These are phyloP conservation scores for Drosophila busckii DNA, from an alignment of 1,140 invertebrate species.

Conservation along the genomic window DNA sequence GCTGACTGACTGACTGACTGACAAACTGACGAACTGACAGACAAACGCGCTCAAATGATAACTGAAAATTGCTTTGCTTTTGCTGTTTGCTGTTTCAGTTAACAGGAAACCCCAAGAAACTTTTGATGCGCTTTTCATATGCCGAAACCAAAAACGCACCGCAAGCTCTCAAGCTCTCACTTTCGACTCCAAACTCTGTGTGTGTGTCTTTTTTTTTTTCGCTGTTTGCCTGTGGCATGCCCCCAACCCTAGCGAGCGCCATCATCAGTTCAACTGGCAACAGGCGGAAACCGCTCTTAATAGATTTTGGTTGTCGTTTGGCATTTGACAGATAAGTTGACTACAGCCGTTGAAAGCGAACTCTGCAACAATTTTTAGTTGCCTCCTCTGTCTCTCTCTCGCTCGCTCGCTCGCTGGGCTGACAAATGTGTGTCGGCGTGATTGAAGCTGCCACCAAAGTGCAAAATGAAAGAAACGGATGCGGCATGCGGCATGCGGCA, in stretches of 20 bases:
- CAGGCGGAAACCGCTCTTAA: constrained; percentile 48
- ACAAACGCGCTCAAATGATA: constrained; percentile 10
- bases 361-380: too few relatives aligned
- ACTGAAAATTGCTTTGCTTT: constrained; percentile 30
- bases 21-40: constrained; percentile 4
- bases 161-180: background rate
- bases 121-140: constrained; percentile 26
- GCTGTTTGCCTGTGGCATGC: background rate
- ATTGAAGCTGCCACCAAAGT: too few relatives aligned
- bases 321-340: constrained; percentile 51
- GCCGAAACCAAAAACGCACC: constrained; percentile 11
- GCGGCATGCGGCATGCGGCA: too few relatives aligned
- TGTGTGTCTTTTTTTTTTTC: background rate
- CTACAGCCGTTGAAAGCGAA: constrained; percentile 20
- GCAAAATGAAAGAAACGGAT: too few relatives aligned
- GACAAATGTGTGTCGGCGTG: constrained; percentile 47
- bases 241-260: too few relatives aligned
- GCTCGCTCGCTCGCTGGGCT: too few relatives aligned
- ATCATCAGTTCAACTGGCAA: too few relatives aligned
- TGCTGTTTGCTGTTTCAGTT: constrained; percentile 17
- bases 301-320: constrained; percentile 51
- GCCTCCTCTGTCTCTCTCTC: background rate
- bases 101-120: background rate
- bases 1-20: constrained; percentile 12
- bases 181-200: background rate